These are phyloP conservation scores for Cebidichthys violaceus DNA, from an alignment of 2,113 vertebrate species.

Conservation along the genomic window DNA sequence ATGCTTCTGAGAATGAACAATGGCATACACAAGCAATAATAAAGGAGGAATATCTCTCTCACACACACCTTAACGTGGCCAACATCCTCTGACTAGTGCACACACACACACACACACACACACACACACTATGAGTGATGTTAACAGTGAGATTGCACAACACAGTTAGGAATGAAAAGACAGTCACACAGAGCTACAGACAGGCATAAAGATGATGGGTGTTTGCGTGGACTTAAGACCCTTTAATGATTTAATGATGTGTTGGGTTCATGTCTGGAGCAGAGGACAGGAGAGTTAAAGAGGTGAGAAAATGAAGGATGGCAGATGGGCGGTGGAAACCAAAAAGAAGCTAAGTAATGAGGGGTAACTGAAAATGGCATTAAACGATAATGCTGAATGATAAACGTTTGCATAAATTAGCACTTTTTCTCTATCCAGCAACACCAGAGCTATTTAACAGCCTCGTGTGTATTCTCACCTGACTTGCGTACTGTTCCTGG, in stretches of 20 bases:
- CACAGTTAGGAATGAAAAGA: slow-evolving; percentile 29
- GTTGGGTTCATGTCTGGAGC: slow-evolving; percentile 49
- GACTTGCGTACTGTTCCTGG: slow-evolving; percentile 95
- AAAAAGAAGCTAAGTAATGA: slow-evolving; percentile 19
- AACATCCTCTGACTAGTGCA: slow-evolving; percentile 85
- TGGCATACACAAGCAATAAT: slow-evolving; percentile 50
- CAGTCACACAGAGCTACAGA: slow-evolving; percentile 22
- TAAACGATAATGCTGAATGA: neutral
- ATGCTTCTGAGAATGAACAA: slow-evolving; percentile 27
- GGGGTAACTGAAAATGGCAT: slow-evolving; percentile 17
- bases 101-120: slow-evolving; percentile 32
- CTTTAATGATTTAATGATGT: slow-evolving; percentile 30
- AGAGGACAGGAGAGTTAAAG: slow-evolving; percentile 33
- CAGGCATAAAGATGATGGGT: slow-evolving; percentile 3
- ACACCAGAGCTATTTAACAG: neutral
- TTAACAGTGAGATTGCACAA: slow-evolving; percentile 55
- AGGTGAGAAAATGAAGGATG: slow-evolving; percentile 8
- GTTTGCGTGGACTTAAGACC: slow-evolving; percentile 16
- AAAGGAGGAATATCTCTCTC: slow-evolving; percentile 60
- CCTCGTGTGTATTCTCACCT: slow-evolving; percentile 80
- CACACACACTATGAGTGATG: slow-evolving; percentile 71
- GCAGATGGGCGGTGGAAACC: slow-evolving; percentile 19
- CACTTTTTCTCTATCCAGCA: neutral
- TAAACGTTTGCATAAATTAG: neutral
- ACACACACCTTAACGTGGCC: slow-evolving; percentile 88